These are phyloP conservation scores for Triplophysa tibetana DNA, from an alignment of 2,113 vertebrate species.

Conservation along the genomic window DNA sequence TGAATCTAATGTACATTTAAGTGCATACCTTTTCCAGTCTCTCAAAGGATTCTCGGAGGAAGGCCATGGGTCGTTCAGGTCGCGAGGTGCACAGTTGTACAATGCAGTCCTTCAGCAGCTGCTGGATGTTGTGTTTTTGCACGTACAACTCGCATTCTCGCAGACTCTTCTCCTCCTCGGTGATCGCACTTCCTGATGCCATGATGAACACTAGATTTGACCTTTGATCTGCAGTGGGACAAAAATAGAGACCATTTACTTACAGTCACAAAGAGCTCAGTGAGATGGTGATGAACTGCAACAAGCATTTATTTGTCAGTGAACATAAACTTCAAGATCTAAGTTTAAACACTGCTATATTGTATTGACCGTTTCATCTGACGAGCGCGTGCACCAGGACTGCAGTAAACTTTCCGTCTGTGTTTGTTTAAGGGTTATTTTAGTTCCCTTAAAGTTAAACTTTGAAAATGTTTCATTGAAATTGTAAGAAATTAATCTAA, in stretches of 20 bases:
- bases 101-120: conserved; percentile 88
- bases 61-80: conserved; percentile 87
- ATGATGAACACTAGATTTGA: conserved; percentile 71
- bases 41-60: conserved; percentile 88
- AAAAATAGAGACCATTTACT: conserved; percentile 7
- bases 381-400: too few relatives aligned
- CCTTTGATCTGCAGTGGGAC: conserved; percentile 59
- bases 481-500: too few relatives aligned
- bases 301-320: background rate
- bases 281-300: background rate
- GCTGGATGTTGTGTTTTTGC: conserved; percentile 91
- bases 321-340: too few relatives aligned
- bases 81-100: conserved; percentile 85
- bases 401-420: too few relatives aligned
- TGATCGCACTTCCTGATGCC: conserved; percentile 78
- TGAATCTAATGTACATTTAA: conserved; percentile 22
- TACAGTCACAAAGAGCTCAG: background rate
- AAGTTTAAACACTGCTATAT: too few relatives aligned
- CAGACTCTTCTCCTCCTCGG: conserved; percentile 85
- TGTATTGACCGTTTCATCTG: too few relatives aligned
- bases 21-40: conserved; percentile 82
- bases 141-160: conserved; percentile 89
- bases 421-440: too few relatives aligned
- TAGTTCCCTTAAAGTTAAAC: too few relatives aligned
- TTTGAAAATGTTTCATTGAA: too few relatives aligned